Evolutionary conservation across 2,888 invertebrate genomes (phyloP).

Genomic region (Diaprepes abbreviatus): DNA sequence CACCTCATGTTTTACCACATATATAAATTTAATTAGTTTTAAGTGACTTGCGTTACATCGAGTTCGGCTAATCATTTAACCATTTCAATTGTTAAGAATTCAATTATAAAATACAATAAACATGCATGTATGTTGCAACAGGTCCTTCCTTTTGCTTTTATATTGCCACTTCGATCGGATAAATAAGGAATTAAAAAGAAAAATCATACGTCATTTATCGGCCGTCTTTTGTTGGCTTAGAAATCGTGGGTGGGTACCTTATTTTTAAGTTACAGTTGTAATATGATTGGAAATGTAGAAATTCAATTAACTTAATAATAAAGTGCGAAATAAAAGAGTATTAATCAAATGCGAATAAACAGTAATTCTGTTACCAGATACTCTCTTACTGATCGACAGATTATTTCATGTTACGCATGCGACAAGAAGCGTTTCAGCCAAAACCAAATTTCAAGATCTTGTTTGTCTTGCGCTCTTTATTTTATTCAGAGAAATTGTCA

Average conservation of each 20-base stretch:
- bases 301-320: background rate
- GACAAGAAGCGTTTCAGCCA: too few species aligned
- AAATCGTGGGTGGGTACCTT: conserved; percentile 24
- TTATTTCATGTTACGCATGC: too few species aligned
- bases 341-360: too few species aligned
- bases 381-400: too few species aligned
- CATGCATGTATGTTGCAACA: conserved; percentile 56
- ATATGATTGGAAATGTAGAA: background rate
- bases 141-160: conserved; percentile 47
- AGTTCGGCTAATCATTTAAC: conserved; percentile 62
- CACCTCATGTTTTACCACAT: conserved; percentile 56
- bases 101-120: conserved; percentile 66
- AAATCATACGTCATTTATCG: conserved; percentile 26
- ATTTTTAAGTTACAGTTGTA: conserved; percentile 1
- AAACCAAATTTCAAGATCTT: too few species aligned
- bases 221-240: conserved; percentile 23
- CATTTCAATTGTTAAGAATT: conserved; percentile 64
- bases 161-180: conserved; percentile 35
- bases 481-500: too few species aligned
- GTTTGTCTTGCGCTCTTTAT: too few species aligned
- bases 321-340: too few species aligned
- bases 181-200: conserved; percentile 30
- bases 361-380: too few species aligned
- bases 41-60: conserved; percentile 65
- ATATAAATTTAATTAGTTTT: conserved; percentile 66